These are phyloP conservation scores for Kuschelorhynchus macadamiae DNA, from an alignment of 2,888 invertebrate genomes.

Conservation along the genomic window DNA sequence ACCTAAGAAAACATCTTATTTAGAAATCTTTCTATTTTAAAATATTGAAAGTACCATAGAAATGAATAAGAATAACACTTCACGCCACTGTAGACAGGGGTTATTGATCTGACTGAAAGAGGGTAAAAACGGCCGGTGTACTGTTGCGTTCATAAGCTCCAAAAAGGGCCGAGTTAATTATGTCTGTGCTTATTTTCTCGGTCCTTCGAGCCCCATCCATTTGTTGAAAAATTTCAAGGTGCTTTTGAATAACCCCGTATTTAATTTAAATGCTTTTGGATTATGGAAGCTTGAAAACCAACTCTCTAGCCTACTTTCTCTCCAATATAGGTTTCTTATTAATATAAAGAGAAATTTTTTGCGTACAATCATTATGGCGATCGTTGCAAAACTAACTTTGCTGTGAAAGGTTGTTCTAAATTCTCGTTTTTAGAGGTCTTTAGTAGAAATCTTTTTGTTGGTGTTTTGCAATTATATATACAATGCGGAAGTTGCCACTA, in stretches of 20 bases:
- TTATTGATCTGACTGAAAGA: constrained; percentile 22
- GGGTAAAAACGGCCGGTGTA: constrained; percentile 1
- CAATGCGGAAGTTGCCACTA: constrained; percentile 7
- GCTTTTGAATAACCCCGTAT: no score
- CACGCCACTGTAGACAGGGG: constrained; percentile 3
- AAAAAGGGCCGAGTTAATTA: background rate
- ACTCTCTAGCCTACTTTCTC: constrained; percentile 36
- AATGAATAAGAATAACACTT: no score
- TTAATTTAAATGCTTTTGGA: no score
- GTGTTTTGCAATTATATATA: background rate
- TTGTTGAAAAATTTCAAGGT: no score
- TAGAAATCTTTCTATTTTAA: no score
- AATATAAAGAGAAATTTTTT: constrained; percentile 41
- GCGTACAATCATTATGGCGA: constrained; percentile 21
- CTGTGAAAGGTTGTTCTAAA: constrained; percentile 24
- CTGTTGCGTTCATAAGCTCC: constrained; percentile 6
- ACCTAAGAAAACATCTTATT: no score
- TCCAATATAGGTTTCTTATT: constrained; percentile 23
- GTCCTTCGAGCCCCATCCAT: no score
- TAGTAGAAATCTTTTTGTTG: constrained; percentile 7
- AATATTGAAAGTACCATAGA: no score
- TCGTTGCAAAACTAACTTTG: constrained; percentile 22
- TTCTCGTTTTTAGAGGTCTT: constrained; percentile 21
- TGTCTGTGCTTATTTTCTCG: no score
- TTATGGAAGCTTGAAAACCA: no score